phyloP scores from a whole-genome alignment of 1,140 invertebrate genomes.

The Dendrolimus punctatus region DNA sequence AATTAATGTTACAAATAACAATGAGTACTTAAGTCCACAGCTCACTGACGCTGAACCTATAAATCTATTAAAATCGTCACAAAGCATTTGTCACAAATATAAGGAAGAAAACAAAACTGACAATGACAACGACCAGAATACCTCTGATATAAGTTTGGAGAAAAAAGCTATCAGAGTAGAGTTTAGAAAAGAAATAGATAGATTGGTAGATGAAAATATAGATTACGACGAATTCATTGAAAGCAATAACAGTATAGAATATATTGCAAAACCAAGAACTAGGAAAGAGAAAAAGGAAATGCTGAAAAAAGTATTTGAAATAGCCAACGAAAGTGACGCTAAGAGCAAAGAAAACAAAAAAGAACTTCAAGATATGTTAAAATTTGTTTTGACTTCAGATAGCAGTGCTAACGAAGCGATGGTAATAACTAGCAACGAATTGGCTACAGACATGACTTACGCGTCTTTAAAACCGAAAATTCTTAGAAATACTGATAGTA shows the following conservation, averaged over 20 bases:
- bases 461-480: constrained; percentile 24
- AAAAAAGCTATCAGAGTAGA: too few relatives aligned
- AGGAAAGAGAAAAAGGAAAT: constrained; percentile 38
- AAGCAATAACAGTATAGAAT: constrained; percentile 2
- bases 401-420: constrained; percentile 29
- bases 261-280: constrained; percentile 4
- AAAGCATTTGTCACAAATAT: too few relatives aligned
- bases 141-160: too few relatives aligned
- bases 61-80: neutral
- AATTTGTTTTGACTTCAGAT: constrained; percentile 39
- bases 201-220: neutral
- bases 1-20: constrained; percentile 1
- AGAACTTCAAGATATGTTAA: constrained; percentile 28
- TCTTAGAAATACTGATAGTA: constrained; percentile 29
- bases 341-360: constrained; percentile 28
- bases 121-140: too few relatives aligned
- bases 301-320: constrained; percentile 34
- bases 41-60: neutral
- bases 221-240: neutral
- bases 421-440: constrained; percentile 16
- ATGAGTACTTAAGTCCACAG: neutral
- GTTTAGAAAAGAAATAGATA: too few relatives aligned
- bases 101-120: too few relatives aligned
- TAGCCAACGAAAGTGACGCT: constrained; percentile 15
- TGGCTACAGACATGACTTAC: constrained; percentile 26